These are phyloP conservation scores for Silurus aristotelis DNA, from an alignment of 2,797 vertebrate genomes.

Conservation along the genomic window DNA sequence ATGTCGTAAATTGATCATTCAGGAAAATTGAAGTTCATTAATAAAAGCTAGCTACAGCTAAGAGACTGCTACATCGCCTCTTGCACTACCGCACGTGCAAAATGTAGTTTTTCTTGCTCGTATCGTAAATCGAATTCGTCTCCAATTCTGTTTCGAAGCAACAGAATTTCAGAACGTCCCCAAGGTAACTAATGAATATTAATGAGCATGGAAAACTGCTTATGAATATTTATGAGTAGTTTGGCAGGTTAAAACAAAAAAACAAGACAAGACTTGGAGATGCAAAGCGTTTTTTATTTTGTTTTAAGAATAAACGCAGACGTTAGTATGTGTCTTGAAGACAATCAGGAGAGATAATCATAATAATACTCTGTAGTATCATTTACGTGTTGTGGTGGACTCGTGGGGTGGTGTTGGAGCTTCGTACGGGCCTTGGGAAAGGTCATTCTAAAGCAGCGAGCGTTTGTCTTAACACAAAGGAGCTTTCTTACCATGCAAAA, in stretches of 20 bases:
- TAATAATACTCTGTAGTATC: not conserved
- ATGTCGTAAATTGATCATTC: not conserved
- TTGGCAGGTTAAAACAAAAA: not conserved
- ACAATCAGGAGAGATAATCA: not conserved
- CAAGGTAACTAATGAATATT: conserved; percentile 5
- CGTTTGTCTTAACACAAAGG: conserved; percentile 21
- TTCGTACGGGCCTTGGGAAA: conserved; percentile 37
- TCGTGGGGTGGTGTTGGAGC: not conserved
- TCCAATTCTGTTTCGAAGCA: not conserved
- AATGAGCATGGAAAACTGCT: not conserved
- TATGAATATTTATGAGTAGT: conserved; percentile 22
- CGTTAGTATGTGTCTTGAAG: no score
- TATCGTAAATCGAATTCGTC: not conserved
- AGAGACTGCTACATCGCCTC: no score
- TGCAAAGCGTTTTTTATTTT: not conserved
- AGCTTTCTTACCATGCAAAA: conserved; percentile 28
- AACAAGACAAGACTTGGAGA: not conserved
- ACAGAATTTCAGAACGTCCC: not conserved
- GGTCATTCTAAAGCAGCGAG: conserved; percentile 27
- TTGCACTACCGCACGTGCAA: no score
- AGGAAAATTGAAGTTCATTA: not conserved
- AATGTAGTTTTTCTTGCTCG: no score
- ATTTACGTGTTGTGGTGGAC: not conserved
- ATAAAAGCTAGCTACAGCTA: not conserved
- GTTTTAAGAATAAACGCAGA: no score